Evolutionary conservation across 2,888 invertebrate genomes (phyloP), one percentile per base, ranked within the genome.

Genomic region (Lomographa bimaculata): DNA sequence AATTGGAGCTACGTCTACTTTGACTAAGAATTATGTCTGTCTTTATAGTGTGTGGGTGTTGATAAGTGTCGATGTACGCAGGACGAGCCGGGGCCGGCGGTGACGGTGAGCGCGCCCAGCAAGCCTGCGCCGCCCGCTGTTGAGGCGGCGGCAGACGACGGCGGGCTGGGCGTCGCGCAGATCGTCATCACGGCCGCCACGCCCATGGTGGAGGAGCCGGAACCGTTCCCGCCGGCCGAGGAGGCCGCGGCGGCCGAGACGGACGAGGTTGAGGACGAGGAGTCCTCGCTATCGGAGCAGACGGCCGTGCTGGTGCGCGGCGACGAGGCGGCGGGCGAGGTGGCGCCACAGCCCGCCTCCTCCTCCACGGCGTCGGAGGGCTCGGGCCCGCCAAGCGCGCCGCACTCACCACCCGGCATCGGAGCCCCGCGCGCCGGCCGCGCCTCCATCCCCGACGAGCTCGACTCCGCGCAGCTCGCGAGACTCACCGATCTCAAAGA

Each of bases 141-240:
- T 81, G 82, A 82, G 57, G 71, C 78, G 43, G 89, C 91, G 3
- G 51, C 57, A 2, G 77, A 79, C 56, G 92, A 93, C 55, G 89
- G 91, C 58, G 94, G 94, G 58, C 90, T 96, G 50, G 95, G 95
- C 48, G 96, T 96, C 59, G 96, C 96, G 33, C 95, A 96, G 79
- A 97, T 97, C 61, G 96, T 97, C 42, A 97, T 97, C 77, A 97
- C 97, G 26, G 97, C 97, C 35, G 97, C 97, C 51, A 97, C 97
- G 23, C 97, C 97, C 24, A 96, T 96, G 95, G 89, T 93, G 64
- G 97, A 97, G 82, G 96, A 96, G 69, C 91, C 95, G 20, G 96
- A 95, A 57, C 92, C 93, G 17, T 95, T 95, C 84, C 95, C 95
- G 6, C 93, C 94, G 3, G 24, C 54, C 2, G 64, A 62, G 21